Evolutionary conservation across 1,140 invertebrate species (phyloP).

Genomic region (Penaeus indicus): DNA sequence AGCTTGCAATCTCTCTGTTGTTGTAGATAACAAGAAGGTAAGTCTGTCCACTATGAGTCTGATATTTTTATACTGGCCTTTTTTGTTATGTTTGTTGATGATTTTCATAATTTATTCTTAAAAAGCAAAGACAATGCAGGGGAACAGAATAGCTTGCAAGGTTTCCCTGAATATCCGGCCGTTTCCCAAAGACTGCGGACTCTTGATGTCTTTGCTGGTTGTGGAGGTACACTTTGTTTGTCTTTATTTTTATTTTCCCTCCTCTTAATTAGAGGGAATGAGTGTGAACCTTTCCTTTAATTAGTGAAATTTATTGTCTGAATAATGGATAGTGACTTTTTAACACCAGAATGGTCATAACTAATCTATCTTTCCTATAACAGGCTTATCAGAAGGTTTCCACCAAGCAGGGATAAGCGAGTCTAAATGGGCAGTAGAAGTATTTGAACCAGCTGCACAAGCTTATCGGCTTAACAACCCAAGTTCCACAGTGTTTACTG

Average conservation of each 20-base stretch:
- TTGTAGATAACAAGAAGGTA: slow-evolving; percentile 81
- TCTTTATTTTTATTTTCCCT: not conserved
- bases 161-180: slow-evolving; percentile 68
- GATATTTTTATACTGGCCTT: not conserved
- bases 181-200: slow-evolving; percentile 75
- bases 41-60: slow-evolving; percentile 27
- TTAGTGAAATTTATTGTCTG: not conserved
- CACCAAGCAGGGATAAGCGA: slow-evolving; percentile 69
- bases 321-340: not conserved
- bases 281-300: no score
- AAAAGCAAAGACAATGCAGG: slow-evolving; percentile 68
- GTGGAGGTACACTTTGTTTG: slow-evolving; percentile 75
- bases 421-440: slow-evolving; percentile 86
- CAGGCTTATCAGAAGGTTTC: slow-evolving; percentile 73
- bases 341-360: not conserved
- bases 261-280: no score
- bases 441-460: slow-evolving; percentile 82
- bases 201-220: slow-evolving; percentile 91
- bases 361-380: not conserved
- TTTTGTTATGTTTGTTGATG: not conserved
- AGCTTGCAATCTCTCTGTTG: slow-evolving; percentile 80
- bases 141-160: slow-evolving; percentile 66
- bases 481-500: slow-evolving; percentile 80
- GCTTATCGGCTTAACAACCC: slow-evolving; percentile 86
- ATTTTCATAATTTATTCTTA: no score